Evolutionary conservation across 2,797 vertebrate genomes (phyloP).

Genomic region (Cynopterus sphinx): DNA sequence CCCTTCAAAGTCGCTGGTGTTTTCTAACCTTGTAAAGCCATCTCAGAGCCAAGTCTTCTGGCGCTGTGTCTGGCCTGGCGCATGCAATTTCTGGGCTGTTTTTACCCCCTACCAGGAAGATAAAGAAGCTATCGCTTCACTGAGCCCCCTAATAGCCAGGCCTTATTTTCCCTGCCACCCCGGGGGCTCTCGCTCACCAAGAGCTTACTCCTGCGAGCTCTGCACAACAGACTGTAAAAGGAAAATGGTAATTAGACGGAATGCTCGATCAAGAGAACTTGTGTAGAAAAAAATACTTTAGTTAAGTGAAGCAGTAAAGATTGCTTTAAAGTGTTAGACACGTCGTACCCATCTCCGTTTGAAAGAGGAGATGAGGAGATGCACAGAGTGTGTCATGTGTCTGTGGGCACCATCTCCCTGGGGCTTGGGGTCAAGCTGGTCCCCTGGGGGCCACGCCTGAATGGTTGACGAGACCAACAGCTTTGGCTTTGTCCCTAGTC

Average conservation of each 20-base stretch:
- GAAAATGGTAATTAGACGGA: slow-evolving; percentile 87
- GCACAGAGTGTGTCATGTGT: too few relatives aligned
- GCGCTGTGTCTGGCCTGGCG: slow-evolving; percentile 59
- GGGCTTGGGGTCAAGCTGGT: background rate
- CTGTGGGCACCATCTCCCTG: background rate
- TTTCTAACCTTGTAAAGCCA: slow-evolving; percentile 68
- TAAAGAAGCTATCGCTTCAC: slow-evolving; percentile 83
- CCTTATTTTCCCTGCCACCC: slow-evolving; percentile 82
- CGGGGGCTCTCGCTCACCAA: slow-evolving; percentile 72
- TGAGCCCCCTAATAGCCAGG: slow-evolving; percentile 84
- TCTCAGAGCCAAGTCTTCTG: slow-evolving; percentile 51
- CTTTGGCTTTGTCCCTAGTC: background rate
- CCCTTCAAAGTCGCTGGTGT: background rate
- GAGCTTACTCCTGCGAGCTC: slow-evolving; percentile 80
- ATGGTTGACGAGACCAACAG: background rate
- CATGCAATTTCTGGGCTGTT: slow-evolving; percentile 78
- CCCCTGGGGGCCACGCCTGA: background rate
- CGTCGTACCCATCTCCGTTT: background rate
- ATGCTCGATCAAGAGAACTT: slow-evolving; percentile 82
- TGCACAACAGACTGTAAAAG: slow-evolving; percentile 84
- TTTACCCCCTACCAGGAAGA: slow-evolving; percentile 79
- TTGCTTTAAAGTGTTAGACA: slow-evolving; percentile 83
- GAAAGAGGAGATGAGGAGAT: background rate
- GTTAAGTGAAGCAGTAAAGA: slow-evolving; percentile 84
- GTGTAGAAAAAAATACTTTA: slow-evolving; percentile 86